These are phyloP conservation scores for Beaufortia kweichowensis DNA, from an alignment of 2,113 vertebrate genomes.

Conservation along the genomic window DNA sequence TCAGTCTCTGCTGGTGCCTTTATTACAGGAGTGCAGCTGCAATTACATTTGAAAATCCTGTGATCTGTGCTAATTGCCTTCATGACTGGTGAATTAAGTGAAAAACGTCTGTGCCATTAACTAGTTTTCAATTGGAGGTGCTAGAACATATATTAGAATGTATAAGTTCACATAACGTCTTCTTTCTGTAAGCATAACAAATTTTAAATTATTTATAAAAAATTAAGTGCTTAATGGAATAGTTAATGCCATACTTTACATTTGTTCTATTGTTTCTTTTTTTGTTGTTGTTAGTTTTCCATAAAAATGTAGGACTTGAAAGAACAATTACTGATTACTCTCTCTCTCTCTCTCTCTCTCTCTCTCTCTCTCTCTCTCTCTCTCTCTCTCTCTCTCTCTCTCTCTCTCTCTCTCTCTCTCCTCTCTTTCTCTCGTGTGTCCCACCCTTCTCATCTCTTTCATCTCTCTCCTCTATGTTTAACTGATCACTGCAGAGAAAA, in stretches of 20 bases:
- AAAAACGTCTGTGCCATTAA: background rate
- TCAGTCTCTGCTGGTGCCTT: conserved; percentile 6
- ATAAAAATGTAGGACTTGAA: too few relatives aligned
- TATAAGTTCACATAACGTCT: conserved; percentile 4
- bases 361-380: too few relatives aligned
- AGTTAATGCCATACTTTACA: too few relatives aligned
- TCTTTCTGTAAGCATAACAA: too few relatives aligned
- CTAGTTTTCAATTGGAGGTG: too few relatives aligned
- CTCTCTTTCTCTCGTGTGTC: background rate
- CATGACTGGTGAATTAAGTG: background rate
- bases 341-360: background rate
- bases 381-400: conserved; percentile 3
- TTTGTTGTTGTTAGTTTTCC: too few relatives aligned
- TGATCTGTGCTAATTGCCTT: conserved; percentile 1
- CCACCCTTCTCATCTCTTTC: conserved; percentile 17
- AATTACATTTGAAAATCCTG: background rate
- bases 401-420: conserved; percentile 29
- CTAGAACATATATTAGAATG: background rate
- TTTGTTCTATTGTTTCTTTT: too few relatives aligned
- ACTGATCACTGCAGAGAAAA: conserved; percentile 58
- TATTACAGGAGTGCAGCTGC: background rate
- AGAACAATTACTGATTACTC: too few relatives aligned
- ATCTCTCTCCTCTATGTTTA: conserved; percentile 60
- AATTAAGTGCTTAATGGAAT: too few relatives aligned
- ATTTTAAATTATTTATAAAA: too few relatives aligned